Percentiles rank a stretch among this genome's conserved stretches.
These are phyloP conservation scores for Tragelaphus strepsiceros DNA, from an alignment of 2,113 vertebrate species.

Conservation along the genomic window DNA sequence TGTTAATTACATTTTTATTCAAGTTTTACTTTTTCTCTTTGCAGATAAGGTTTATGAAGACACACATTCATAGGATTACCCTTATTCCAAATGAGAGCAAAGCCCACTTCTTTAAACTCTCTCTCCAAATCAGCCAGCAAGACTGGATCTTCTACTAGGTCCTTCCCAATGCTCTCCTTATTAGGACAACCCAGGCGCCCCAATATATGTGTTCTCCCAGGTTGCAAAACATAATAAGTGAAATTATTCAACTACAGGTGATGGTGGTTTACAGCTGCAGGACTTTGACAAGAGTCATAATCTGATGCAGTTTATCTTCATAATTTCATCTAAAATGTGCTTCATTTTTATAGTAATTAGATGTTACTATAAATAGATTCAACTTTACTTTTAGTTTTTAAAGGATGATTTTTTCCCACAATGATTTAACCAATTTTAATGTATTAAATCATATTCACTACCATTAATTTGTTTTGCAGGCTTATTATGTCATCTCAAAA, in stretches of 20 bases:
- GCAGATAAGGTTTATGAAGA: neutral
- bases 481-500: neutral
- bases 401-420: neutral
- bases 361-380: neutral
- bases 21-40: neutral
- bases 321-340: neutral
- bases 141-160: neutral
- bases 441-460: neutral
- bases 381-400: neutral
- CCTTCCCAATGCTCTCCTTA: neutral
- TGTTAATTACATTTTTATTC: neutral
- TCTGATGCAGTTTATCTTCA: neutral
- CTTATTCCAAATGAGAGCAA: neutral
- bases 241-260: neutral
- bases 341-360: neutral
- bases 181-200: fast-evolving
- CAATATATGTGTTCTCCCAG: too few relatives aligned
- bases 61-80: fast-evolving
- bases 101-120: neutral
- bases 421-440: neutral
- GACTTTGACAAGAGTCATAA: neutral
- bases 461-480: neutral
- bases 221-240: neutral
- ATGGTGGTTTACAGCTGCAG: neutral
- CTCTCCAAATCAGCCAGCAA: neutral